A percentile compares a stretch with the other conserved stretches of the same genome.
Evolutionary conservation across 2,797 vertebrate species (phyloP).

Genomic region (Poecilia picta): DNA sequence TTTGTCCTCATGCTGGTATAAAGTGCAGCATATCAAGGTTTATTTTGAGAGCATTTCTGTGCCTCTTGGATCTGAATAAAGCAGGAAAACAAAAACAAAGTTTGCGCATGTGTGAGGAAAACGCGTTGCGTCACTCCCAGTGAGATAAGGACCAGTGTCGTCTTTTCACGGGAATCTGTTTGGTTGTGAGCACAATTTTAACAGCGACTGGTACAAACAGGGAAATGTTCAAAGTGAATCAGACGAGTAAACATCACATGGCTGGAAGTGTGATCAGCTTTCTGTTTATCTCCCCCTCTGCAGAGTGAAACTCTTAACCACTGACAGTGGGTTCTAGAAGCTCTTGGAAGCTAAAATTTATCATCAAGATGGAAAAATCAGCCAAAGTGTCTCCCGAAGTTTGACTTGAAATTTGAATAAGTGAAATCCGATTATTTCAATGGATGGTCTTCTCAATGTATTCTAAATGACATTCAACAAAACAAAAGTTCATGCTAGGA

Average conservation of each 20-base stretch:
- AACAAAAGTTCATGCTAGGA: background rate
- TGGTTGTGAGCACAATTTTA: background rate
- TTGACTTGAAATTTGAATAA: background rate
- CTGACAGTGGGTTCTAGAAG: background rate
- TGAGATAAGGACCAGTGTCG: background rate
- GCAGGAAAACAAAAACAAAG: background rate
- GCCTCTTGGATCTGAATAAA: background rate
- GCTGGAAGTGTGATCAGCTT: slow-evolving; percentile 5
- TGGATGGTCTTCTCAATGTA: background rate
- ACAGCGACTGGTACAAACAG: background rate
- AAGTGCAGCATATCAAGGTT: background rate
- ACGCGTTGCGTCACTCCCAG: background rate
- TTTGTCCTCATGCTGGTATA: background rate
- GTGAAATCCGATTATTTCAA: background rate
- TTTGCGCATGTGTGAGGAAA: background rate
- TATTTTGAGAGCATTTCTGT: background rate
- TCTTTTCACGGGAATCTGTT: background rate
- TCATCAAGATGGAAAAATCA: background rate
- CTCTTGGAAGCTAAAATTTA: background rate
- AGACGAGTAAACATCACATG: slow-evolving; percentile 6
- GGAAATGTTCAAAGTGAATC: slow-evolving; percentile 1
- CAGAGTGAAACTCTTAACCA: background rate
- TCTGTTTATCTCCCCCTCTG: background rate
- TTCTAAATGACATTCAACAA: background rate
- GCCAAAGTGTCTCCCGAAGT: background rate